Conservation (phyloP, 2,888 invertebrate species). For the Synanthedon vespiformis region DNA sequence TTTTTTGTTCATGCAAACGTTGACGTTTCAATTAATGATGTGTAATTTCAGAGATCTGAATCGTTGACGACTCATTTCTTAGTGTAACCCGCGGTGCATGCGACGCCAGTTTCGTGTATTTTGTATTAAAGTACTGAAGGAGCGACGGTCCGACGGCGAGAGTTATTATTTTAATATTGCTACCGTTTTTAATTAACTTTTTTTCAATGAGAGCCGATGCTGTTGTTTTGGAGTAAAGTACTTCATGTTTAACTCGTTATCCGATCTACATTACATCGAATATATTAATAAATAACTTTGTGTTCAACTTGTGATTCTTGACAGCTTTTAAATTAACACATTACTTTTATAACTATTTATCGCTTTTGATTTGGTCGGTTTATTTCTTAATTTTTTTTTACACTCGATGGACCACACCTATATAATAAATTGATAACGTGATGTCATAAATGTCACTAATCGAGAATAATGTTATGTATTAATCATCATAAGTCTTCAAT, state of each 20-base stretch:
- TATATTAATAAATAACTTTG: neutral
- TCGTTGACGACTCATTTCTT: constrained; percentile 41
- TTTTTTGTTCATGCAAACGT: constrained; percentile 40
- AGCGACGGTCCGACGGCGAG: constrained; percentile 1
- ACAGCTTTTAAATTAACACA: neutral
- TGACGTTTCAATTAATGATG: constrained; percentile 62
- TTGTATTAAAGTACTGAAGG: constrained; percentile 2
- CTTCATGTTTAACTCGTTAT: neutral
- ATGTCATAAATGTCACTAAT: too few relatives aligned
- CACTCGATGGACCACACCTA: too few relatives aligned
- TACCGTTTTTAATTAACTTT: constrained; percentile 5
- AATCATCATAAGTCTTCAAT: too few relatives aligned
- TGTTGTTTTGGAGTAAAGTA: neutral
- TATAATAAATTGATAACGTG: too few relatives aligned
- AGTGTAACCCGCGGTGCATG: constrained; percentile 15
- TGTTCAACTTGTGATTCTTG: neutral
- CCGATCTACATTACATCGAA: neutral
- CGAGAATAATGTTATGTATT: too few relatives aligned
- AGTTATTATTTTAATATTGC: constrained; percentile 5
- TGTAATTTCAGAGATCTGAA: constrained; percentile 57
- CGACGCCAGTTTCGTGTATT: constrained; percentile 7
- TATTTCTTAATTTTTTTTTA: too few relatives aligned
- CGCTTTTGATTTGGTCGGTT: too few relatives aligned
- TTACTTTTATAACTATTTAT: neutral
- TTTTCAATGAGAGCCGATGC: neutral